Base-by-base conservation (phyloP, 2,888 invertebrate genomes). In the Plebejus argus region DNA sequence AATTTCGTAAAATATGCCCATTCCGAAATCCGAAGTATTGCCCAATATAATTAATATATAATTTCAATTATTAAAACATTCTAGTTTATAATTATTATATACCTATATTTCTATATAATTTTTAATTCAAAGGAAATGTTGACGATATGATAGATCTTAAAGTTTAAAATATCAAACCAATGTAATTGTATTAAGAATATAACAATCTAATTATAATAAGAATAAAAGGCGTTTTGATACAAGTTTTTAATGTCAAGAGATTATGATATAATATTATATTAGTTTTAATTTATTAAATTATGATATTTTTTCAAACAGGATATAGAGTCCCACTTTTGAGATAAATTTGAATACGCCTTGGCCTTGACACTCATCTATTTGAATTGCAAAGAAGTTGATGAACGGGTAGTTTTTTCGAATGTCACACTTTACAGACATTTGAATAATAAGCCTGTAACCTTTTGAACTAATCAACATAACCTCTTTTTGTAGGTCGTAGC, bases 301-400 rank as follows among this genome's bases (percentile, higher is more conserved):
- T 66, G 28, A 66, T 18, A 66, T 66, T 28, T 66, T 66, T 66
- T 66, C 6, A 0, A 66, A 66, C 66, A 66, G 66, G 66, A 66
- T 66, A 20, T 66, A 28, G 66, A 66, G 66, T 33, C 28, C 66
- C 15, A 66, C 28, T 28, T 33, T 28, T 10, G 66, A 66, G 15
- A 66, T 18, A 33, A 15, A 66, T 28, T 66, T 66, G 28, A 66
- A 66, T 61, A 66, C 28, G 33, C 12, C 28, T n/a, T 70, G 79
- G 76, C 81, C 81, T 81, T 81, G 81, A 81, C 80, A 80, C 66
- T 66, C 18, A 33, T 66, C 28, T 35, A 70, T 77, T 77, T 66
- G 15, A 74, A 76, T 76, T 70, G 56, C 70, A 76, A 79, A 61
- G 53, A 61, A 39, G 7, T 61, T 66, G 39, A 49, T 61, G 18